Percentiles rank a stretch among this genome's conserved stretches.
Conservation (phyloP, 2,888 invertebrate species). For the Argynnis bischoffii region DNA sequence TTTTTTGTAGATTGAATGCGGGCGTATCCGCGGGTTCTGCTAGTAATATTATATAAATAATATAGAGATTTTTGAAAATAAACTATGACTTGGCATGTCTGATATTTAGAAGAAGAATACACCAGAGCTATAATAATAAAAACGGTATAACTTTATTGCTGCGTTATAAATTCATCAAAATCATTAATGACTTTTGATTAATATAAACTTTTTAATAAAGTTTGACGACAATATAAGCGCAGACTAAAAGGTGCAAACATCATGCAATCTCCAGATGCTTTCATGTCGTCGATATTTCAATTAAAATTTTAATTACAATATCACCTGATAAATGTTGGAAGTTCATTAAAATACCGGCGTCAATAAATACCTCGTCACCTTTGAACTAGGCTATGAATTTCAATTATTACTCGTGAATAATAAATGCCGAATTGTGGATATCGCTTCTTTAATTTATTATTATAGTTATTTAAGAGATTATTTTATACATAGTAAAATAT, state of each 20-base stretch:
- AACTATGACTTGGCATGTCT: too few relatives aligned
- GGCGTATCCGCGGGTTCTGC: too few relatives aligned
- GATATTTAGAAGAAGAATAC: too few relatives aligned
- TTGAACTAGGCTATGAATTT: slow-evolving; percentile 24
- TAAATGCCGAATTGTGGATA: slow-evolving; percentile 8
- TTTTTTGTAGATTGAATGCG: too few relatives aligned
- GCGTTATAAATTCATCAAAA: too few relatives aligned
- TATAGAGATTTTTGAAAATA: too few relatives aligned
- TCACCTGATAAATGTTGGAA: slow-evolving; percentile 31
- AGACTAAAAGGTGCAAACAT: background rate
- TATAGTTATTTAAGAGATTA: background rate
- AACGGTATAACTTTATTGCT: too few relatives aligned
- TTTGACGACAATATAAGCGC: background rate
- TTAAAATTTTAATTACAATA: slow-evolving; percentile 37
- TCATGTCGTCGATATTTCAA: slow-evolving; percentile 21
- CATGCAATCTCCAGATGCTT: slow-evolving; percentile 4
- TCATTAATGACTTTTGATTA: too few relatives aligned
- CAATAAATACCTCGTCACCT: slow-evolving; percentile 28
- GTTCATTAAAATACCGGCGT: slow-evolving; percentile 36
- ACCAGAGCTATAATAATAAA: too few relatives aligned
- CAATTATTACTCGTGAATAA: slow-evolving; percentile 23
- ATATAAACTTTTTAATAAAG: too few relatives aligned
- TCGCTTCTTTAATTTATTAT: background rate
- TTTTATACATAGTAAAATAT: too few relatives aligned
- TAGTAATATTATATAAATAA: too few relatives aligned